A percentile compares a stretch with the other conserved stretches of the same genome.
These are phyloP conservation scores for Fissipunctia ypsillon DNA, from an alignment of 2,888 invertebrate genomes.

Conservation along the genomic window DNA sequence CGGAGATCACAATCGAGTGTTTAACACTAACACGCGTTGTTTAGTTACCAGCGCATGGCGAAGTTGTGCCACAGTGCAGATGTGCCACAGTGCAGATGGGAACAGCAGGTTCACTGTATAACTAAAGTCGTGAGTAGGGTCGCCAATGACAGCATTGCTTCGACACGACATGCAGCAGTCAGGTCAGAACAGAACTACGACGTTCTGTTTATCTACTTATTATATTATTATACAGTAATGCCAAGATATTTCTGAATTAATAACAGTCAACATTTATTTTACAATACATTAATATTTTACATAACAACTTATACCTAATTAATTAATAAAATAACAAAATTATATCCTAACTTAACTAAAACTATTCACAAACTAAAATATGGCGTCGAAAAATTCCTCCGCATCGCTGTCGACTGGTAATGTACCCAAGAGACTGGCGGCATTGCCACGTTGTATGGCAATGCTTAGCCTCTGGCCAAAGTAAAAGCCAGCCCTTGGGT, in stretches of 20 bases:
- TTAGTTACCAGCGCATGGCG: not conserved
- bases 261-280: no score
- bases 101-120: conserved; percentile 13
- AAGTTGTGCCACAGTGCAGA: not conserved
- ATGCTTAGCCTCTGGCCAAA: no score
- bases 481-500: no score
- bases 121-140: not conserved
- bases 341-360: no score
- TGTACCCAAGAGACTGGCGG: no score
- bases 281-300: no score
- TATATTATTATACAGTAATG: not conserved
- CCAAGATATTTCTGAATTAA: not conserved
- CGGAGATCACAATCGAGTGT: conserved; percentile 22
- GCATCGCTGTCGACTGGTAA: no score
- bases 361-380: no score
- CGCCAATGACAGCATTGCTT: not conserved
- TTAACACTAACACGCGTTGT: conserved; percentile 21
- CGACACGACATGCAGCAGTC: not conserved
- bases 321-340: no score
- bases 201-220: not conserved
- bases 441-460: no score
- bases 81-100: not conserved
- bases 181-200: not conserved
- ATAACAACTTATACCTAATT: no score
- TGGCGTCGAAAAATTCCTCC: no score